A percentile compares a stretch with the other conserved stretches of the same genome.
Conservation (phyloP, 1,140 invertebrate species). For the Bombus waltoni region DNA sequence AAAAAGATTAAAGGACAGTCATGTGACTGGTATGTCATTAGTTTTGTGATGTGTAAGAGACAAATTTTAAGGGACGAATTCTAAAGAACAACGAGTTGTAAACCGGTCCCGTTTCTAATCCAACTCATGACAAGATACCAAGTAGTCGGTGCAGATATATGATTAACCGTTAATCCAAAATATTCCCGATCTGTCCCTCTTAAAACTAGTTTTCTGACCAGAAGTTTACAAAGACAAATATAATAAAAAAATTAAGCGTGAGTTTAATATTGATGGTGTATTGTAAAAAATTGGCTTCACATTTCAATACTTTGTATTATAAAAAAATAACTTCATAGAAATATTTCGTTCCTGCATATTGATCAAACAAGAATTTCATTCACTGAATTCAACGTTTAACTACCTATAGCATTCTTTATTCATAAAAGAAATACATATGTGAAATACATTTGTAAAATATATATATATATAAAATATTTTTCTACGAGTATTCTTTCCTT, state of each 20-base stretch:
- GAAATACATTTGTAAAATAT: not conserved
- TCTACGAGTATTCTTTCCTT: not conserved
- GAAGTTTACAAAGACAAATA: not conserved
- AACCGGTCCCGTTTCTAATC: slow-evolving; percentile 23
- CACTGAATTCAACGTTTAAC: not conserved
- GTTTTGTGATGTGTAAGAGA: not conserved
- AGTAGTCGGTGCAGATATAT: slow-evolving; percentile 7
- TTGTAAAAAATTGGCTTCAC: not conserved
- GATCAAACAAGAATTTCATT: not conserved
- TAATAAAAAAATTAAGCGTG: not conserved
- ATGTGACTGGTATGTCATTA: not conserved
- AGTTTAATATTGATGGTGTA: not conserved
- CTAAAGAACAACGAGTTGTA: slow-evolving; percentile 15
- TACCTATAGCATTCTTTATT: not conserved
- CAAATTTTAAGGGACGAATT: slow-evolving; percentile 6
- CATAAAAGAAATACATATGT: no score
- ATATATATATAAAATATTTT: not conserved
- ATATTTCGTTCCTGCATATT: not conserved
- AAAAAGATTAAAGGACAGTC: not conserved
- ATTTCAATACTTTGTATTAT: not conserved
- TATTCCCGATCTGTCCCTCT: not conserved
- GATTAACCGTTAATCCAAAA: slow-evolving; percentile 35
- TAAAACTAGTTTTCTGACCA: not conserved
- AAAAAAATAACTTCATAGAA: not conserved
- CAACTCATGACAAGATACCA: not conserved